Percentiles rank a stretch among this genome's conserved stretches.
Evolutionary conservation across 2,888 invertebrate genomes (phyloP).

Genomic region (Marasmarcha lunaedactyla): DNA sequence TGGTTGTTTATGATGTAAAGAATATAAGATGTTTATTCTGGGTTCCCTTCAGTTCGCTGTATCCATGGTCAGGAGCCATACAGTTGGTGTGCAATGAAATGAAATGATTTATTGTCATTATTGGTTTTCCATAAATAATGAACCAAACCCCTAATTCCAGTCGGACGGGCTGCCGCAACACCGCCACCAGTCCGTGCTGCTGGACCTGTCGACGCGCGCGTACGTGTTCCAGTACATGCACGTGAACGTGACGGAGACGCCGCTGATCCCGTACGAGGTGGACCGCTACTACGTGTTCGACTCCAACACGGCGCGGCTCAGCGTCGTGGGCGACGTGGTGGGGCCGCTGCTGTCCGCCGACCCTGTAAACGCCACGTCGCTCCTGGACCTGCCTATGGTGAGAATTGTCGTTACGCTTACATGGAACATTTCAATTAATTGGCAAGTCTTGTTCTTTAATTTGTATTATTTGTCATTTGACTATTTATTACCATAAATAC

Average conservation of each 20-base stretch:
- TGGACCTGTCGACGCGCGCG: constrained; percentile 93
- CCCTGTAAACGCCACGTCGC: constrained; percentile 89
- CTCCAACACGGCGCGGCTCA: constrained; percentile 87
- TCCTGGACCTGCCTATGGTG: constrained; percentile 84
- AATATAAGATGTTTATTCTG: too few species aligned
- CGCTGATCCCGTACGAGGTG: constrained; percentile 90
- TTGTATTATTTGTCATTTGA: too few species aligned
- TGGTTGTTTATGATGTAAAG: too few species aligned
- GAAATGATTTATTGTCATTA: too few species aligned
- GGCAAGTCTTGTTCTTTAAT: too few species aligned
- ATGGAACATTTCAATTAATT: too few species aligned
- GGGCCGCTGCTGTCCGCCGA: constrained; percentile 93
- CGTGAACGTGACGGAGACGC: constrained; percentile 93
- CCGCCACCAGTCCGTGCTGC: constrained; percentile 90
- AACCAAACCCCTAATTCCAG: constrained; percentile 29
- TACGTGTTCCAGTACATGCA: constrained; percentile 95
- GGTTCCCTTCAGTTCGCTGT: too few species aligned
- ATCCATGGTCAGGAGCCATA: too few species aligned
- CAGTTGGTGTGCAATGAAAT: too few species aligned
- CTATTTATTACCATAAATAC: too few species aligned
- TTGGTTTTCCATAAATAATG: too few species aligned
- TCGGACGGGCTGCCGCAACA: constrained; percentile 93
- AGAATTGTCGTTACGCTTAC: too few species aligned
- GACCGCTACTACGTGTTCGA: constrained; percentile 91
- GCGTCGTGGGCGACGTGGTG: constrained; percentile 90